These are phyloP conservation scores for Pseudorhombus dupliciocellatus DNA, from an alignment of 2,113 vertebrate genomes.

Conservation along the genomic window DNA sequence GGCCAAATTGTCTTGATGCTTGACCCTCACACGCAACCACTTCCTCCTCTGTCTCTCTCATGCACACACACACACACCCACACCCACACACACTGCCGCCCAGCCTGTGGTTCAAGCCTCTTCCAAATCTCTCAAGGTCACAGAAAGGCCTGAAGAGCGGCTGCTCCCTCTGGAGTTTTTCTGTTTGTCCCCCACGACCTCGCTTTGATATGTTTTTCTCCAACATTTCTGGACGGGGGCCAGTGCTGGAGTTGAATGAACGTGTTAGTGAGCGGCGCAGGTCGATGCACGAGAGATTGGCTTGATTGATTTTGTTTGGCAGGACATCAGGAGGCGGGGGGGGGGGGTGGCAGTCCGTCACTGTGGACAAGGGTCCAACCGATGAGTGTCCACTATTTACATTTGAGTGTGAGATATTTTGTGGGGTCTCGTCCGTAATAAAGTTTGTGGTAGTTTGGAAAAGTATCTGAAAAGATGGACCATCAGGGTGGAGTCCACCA, in stretches of 20 bases:
- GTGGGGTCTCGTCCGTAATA: too few relatives aligned
- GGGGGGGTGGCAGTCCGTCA: neutral
- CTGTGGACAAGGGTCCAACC: neutral
- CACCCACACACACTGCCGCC: conserved; percentile 26
- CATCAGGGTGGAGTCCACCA: too few relatives aligned
- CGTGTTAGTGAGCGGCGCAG: conserved; percentile 37
- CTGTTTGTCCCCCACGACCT: conserved; percentile 39
- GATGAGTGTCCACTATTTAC: neutral
- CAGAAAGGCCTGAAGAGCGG: neutral
- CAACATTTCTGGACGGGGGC: conserved; percentile 28
- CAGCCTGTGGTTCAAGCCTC: conserved; percentile 29
- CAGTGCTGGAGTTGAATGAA: conserved; percentile 30
- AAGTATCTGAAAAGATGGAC: too few relatives aligned
- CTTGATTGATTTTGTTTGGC: conserved; percentile 58
- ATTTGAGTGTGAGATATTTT: neutral
- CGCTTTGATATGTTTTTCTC: conserved; percentile 16
- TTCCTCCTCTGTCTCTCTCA: conserved; percentile 32
- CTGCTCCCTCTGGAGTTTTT: conserved; percentile 21
- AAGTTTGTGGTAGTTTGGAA: too few relatives aligned
- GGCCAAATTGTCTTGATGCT: conserved; percentile 48
- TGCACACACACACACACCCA: conserved; percentile 11
- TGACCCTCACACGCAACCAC: conserved; percentile 33
- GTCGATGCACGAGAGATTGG: conserved; percentile 51
- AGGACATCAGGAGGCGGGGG: conserved; percentile 19
- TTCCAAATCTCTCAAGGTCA: conserved; percentile 52